Percentiles rank a stretch among this genome's conserved stretches.
These are phyloP conservation scores for Petrocephalus zakoni DNA, from an alignment of 2,113 vertebrate genomes.

Conservation along the genomic window DNA sequence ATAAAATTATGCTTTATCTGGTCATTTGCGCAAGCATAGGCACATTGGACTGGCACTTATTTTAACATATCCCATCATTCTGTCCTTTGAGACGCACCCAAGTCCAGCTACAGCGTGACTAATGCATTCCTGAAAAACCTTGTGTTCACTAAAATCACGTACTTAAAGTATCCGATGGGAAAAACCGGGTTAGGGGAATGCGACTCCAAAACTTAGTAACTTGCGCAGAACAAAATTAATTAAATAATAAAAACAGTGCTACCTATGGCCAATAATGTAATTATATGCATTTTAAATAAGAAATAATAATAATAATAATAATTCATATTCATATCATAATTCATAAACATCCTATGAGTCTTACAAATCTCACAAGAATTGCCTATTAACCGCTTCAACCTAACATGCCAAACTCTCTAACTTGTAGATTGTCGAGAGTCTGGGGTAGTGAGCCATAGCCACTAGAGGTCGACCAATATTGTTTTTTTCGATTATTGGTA, in stretches of 20 bases:
- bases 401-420: background rate
- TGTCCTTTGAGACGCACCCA: background rate
- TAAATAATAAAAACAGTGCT: background rate
- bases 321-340: too few relatives aligned
- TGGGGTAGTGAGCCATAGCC: background rate
- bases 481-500: too few relatives aligned
- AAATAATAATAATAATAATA: background rate
- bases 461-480: too few relatives aligned
- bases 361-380: background rate
- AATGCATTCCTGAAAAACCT: background rate
- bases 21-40: background rate
- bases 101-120: background rate
- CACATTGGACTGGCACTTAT: background rate
- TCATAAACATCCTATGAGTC: background rate
- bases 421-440: background rate
- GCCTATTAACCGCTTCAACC: background rate
- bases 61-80: background rate
- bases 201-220: background rate
- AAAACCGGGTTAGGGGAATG: background rate
- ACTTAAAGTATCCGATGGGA: background rate
- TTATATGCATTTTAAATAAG: background rate
- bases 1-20: background rate
- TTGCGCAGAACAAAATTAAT: background rate
- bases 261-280: background rate
- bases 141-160: background rate